Conservation (phyloP, 1,140 invertebrate genomes). For the Galleria mellonella region DNA sequence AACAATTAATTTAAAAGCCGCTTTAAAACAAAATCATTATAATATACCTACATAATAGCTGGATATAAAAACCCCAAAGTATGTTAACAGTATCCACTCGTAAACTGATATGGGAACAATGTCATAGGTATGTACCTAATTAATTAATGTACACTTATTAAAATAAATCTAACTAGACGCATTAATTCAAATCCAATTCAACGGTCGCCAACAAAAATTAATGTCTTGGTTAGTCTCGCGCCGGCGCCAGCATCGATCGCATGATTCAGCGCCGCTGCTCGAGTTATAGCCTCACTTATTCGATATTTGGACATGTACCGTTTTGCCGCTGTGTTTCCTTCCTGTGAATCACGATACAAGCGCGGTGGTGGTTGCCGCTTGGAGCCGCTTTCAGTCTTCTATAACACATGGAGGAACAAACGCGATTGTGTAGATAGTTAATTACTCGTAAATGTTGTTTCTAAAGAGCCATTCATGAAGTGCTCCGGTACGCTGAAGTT, state of each 20-base stretch:
- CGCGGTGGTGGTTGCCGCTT: conserved; percentile 20
- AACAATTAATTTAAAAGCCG: too few species aligned
- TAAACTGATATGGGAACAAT: too few species aligned
- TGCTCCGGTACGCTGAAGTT: background rate
- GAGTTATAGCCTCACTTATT: conserved; percentile 36
- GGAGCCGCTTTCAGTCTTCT: conserved; percentile 22
- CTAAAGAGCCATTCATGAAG: background rate
- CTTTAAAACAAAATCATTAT: too few species aligned
- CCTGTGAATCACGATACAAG: conserved; percentile 59
- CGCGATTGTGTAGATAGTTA: conserved; percentile 1
- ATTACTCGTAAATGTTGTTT: conserved; percentile 3
- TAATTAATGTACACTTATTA: too few species aligned
- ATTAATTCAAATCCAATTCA: too few species aligned
- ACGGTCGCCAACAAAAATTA: conserved; percentile 25
- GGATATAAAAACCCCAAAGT: too few species aligned
- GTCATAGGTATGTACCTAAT: too few species aligned
- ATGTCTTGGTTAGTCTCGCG: conserved; percentile 38
- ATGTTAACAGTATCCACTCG: too few species aligned
- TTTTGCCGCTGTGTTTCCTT: conserved; percentile 51
- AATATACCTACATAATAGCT: too few species aligned
- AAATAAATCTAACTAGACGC: too few species aligned
- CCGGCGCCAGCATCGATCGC: conserved; percentile 56
- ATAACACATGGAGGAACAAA: conserved; percentile 22
- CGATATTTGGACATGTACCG: conserved; percentile 57
- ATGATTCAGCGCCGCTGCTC: conserved; percentile 33